A percentile compares a stretch with the other conserved stretches of the same genome.
phyloP scores from a whole-genome alignment of 2,888 invertebrate species.

The Himalopsyche tibetana region DNA sequence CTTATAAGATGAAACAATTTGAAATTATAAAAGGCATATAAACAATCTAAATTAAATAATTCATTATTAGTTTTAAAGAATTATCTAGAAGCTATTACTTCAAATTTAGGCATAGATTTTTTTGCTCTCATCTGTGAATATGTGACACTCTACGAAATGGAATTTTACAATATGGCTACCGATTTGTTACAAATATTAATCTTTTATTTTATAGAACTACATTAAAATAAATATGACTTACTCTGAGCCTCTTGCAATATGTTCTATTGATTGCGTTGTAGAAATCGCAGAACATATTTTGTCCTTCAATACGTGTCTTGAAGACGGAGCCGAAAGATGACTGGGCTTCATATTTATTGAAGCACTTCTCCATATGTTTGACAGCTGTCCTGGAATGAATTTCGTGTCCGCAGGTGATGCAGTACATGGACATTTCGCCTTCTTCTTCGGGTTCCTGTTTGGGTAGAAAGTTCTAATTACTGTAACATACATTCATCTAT shows the following conservation, averaged over 20 bases:
- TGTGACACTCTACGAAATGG: no score
- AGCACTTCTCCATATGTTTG: conserved; percentile 98
- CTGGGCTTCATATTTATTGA: conserved; percentile 97
- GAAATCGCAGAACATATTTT: conserved; percentile 98
- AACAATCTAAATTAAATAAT: no score
- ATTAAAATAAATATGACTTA: conserved; percentile 62
- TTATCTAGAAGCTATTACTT: no score
- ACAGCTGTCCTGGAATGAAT: conserved; percentile 93
- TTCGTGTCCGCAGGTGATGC: conserved; percentile 98
- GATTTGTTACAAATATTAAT: no score
- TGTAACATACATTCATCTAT: no score
- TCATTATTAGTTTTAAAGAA: no score
- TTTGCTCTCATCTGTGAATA: no score
- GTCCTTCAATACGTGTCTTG: conserved; percentile 93
- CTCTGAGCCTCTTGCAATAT: conserved; percentile 96
- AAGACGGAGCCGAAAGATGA: conserved; percentile 97
- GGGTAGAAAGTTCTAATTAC: neutral
- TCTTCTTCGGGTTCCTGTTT: conserved; percentile 79
- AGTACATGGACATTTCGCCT: conserved; percentile 90
- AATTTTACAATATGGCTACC: no score
- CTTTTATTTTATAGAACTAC: no score
- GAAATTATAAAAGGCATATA: no score
- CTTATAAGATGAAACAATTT: no score
- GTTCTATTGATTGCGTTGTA: conserved; percentile 92
- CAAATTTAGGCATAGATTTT: no score